A percentile compares a stretch with the other conserved stretches of the same genome.
These are phyloP conservation scores for Holacanthus passer DNA, from an alignment of 2,113 vertebrate species.

Conservation along the genomic window DNA sequence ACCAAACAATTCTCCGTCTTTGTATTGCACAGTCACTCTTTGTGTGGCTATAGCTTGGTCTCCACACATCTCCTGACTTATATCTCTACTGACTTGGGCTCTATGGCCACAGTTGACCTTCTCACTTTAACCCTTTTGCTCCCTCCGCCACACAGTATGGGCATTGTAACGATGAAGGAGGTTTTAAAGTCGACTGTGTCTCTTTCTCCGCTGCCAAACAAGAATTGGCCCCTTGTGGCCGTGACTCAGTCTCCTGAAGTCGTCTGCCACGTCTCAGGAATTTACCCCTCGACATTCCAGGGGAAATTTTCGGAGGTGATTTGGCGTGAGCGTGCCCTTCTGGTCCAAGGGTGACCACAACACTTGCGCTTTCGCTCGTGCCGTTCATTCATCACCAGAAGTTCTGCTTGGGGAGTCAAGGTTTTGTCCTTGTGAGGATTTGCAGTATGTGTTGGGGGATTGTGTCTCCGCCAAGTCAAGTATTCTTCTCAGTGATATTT, in stretches of 20 bases:
- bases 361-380: slow-evolving; percentile 71
- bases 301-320: slow-evolving; percentile 52
- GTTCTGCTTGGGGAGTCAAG: slow-evolving; percentile 15
- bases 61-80: slow-evolving; percentile 69
- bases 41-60: slow-evolving; percentile 64
- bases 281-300: slow-evolving; percentile 65
- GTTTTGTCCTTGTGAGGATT: slow-evolving; percentile 35
- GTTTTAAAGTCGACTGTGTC: slow-evolving; percentile 55
- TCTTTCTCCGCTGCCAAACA: slow-evolving; percentile 53
- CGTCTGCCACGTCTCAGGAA: slow-evolving; percentile 51
- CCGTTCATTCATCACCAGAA: slow-evolving; percentile 41
- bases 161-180: slow-evolving; percentile 65
- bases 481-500: slow-evolving; percentile 16
- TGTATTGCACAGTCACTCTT: slow-evolving; percentile 76
- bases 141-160: slow-evolving; percentile 55
- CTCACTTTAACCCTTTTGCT: slow-evolving; percentile 55
- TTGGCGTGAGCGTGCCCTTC: slow-evolving; percentile 29
- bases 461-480: slow-evolving; percentile 34
- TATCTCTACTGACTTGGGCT: slow-evolving; percentile 55
- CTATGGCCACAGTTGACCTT: slow-evolving; percentile 71
- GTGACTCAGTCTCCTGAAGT: slow-evolving; percentile 53
- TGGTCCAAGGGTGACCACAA: slow-evolving; percentile 73
- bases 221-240: slow-evolving; percentile 65
- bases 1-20: slow-evolving; percentile 65
- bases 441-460: neutral